Conservation (phyloP, 2,888 invertebrate genomes). For the Synergus laeviventris region DNA sequence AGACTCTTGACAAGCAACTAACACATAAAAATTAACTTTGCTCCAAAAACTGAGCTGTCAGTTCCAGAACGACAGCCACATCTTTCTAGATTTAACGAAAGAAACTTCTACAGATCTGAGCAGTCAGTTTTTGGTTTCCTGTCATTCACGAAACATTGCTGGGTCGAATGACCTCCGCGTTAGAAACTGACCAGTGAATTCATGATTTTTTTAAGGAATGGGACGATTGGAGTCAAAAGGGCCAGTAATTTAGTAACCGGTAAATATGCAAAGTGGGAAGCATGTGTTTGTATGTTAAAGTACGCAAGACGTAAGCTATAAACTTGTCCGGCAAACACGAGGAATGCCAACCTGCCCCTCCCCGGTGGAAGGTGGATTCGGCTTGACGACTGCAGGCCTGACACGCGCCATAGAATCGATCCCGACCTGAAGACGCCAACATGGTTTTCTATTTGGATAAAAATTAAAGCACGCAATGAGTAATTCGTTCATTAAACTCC, state of each 20-base stretch:
- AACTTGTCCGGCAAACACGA: constrained; percentile 34
- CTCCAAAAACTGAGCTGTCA: not conserved
- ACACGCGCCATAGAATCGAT: constrained; percentile 68
- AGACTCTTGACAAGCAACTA: not conserved
- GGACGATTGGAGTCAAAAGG: not conserved
- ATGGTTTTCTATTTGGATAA: constrained; percentile 45
- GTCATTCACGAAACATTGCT: not conserved
- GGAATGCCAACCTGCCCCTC: constrained; percentile 51
- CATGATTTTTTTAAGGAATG: not conserved
- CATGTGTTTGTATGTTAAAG: constrained; percentile 20
- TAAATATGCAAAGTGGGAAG: constrained; percentile 24
- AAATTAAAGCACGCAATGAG: constrained; percentile 20
- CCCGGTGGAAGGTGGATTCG: constrained; percentile 55
- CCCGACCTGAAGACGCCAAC: constrained; percentile 54
- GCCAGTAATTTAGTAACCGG: not conserved
- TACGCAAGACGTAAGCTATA: constrained; percentile 21
- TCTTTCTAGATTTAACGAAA: not conserved
- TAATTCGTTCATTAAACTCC: not conserved
- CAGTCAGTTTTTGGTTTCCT: not conserved
- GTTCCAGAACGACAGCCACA: not conserved
- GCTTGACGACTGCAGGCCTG: constrained; percentile 68
- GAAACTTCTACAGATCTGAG: not conserved
- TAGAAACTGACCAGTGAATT: not conserved
- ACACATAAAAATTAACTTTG: not conserved
- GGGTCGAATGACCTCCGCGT: not conserved